A percentile compares a stretch with the other conserved stretches of the same genome.
Evolutionary conservation across 2,113 vertebrate genomes (phyloP).

Genomic region (Peromyscus polionotus): DNA sequence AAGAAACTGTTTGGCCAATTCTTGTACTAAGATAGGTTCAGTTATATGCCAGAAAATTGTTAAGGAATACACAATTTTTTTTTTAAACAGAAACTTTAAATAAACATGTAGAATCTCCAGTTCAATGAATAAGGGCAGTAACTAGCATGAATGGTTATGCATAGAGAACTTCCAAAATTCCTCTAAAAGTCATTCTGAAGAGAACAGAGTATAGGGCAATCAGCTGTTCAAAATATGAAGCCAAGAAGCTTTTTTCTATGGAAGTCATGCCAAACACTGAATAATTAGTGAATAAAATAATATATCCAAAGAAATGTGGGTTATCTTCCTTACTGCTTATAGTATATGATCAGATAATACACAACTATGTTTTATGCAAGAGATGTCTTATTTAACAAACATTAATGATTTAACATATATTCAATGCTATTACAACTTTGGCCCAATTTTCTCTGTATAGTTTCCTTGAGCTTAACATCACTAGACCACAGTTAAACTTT

Average conservation of each 20-base stretch:
- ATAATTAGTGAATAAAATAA: constrained; percentile 24
- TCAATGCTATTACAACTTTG: background rate
- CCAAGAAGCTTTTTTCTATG: background rate
- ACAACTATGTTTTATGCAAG: background rate
- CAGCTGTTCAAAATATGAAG: background rate
- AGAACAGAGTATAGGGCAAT: background rate
- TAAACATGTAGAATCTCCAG: background rate
- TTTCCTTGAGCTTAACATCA: background rate
- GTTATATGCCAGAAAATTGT: background rate
- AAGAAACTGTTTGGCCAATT: background rate
- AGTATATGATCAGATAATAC: background rate
- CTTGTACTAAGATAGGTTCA: background rate
- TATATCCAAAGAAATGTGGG: background rate
- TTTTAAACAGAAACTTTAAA: background rate
- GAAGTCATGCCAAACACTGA: background rate
- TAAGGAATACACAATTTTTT: background rate
- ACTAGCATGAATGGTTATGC: background rate
- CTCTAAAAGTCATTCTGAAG: constrained; percentile 6
- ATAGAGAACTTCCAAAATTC: background rate
- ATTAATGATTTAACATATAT: background rate
- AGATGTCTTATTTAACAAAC: background rate
- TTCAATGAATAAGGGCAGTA: background rate
- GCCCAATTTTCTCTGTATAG: background rate
- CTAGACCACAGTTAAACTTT: background rate
- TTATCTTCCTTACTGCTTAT: background rate